Conservation (phyloP, 1,140 invertebrate species). For the Homarus americanus region DNA sequence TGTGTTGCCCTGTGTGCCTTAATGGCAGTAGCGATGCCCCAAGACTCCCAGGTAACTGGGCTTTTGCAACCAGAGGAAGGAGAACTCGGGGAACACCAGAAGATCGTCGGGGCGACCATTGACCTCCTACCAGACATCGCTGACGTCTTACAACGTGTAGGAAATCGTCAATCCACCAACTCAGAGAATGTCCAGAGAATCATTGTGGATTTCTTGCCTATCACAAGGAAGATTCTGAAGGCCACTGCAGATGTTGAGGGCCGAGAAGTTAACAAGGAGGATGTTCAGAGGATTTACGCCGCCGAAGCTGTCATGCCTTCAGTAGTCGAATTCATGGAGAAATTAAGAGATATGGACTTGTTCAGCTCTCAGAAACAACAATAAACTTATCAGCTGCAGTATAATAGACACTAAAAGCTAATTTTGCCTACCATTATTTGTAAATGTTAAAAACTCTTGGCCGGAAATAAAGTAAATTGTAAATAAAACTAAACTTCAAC, state of each 20-base stretch:
- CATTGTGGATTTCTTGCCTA: neutral
- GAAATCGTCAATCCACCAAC: no score
- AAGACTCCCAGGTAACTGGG: neutral
- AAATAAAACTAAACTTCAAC: no score
- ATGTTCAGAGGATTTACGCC: neutral
- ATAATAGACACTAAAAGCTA: no score
- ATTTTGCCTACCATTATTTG: no score
- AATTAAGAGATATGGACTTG: neutral
- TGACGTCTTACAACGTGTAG: neutral
- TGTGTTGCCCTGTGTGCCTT: neutral
- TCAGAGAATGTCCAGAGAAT: no score
- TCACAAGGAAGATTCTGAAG: neutral
- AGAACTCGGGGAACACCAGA: neutral
- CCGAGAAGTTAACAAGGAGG: neutral
- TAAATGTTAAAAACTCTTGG: no score
- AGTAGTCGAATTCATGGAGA: neutral
- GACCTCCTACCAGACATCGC: neutral
- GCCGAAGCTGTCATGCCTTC: conserved; percentile 8
- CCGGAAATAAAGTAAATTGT: no score
- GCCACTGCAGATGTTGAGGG: neutral
- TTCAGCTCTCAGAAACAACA: no score
- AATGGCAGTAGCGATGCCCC: neutral
- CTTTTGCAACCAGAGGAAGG: neutral
- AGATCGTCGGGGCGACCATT: neutral
- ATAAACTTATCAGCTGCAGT: no score